These are phyloP conservation scores for Bos indicus DNA, from an alignment of 2,113 vertebrate genomes.

Conservation along the genomic window DNA sequence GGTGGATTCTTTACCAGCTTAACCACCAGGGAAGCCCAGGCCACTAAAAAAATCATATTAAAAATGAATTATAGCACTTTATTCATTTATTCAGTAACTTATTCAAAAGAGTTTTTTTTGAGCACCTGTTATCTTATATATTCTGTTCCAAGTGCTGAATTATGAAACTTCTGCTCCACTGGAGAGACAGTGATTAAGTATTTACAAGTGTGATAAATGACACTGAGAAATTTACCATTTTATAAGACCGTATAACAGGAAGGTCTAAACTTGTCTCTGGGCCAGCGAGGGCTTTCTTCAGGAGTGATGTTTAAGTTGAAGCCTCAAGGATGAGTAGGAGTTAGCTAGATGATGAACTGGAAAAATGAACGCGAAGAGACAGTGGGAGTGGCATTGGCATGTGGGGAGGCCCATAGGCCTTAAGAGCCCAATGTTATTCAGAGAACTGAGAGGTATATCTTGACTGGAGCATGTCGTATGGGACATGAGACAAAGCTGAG, in stretches of 20 bases:
- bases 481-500: neutral
- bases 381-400: neutral
- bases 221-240: neutral
- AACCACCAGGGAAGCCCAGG: neutral
- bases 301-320: neutral
- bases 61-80: neutral
- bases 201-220: neutral
- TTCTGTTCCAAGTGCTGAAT: neutral
- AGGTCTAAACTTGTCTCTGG: neutral
- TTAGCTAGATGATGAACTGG: neutral
- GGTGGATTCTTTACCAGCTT: neutral
- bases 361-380: neutral
- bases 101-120: slow-evolving; percentile 12
- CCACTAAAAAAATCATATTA: neutral
- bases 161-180: neutral
- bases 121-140: neutral
- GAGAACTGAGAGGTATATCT: neutral
- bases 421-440: neutral
- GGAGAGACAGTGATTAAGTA: neutral
- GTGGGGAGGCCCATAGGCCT: neutral
- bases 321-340: neutral
- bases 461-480: neutral
- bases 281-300: neutral
- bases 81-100: slow-evolving; percentile 14
- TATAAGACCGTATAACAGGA: neutral